Base-by-base conservation (phyloP, 2,797 vertebrate species). In the Mormyrops attenuatus region DNA sequence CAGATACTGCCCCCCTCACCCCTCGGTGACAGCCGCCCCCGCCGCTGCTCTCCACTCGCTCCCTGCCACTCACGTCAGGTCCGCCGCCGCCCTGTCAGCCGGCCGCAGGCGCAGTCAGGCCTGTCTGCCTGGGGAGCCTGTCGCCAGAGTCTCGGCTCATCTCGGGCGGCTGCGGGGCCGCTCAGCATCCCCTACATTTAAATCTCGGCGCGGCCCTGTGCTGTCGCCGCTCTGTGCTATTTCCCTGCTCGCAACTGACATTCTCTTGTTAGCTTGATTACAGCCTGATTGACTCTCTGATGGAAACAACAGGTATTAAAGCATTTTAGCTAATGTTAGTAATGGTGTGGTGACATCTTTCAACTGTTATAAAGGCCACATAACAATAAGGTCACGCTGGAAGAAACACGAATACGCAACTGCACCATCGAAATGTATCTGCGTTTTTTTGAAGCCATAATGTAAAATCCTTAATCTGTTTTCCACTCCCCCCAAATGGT, bases 401-500 rank as follows among this genome's bases (percentile, higher is more conserved):
- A 73, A 38, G 34, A 5, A 38, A 77, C 69, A 34, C 11, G 5
- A 77, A 4, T 5, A 34, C n/a, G 3, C 63, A 77, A 1, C 69
- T 38, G 30, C 5, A 47, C 38, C 11, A 44, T 80, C 38, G 1
- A 44, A 80, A 80, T 80, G 15, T 80, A 44, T 80, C 20, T 0
- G 7, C 38, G 5, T 52, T 85, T 52, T 84, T 85, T 50, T 85
- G n/a, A 85, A 47, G n/a, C 22, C 49, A 85, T 85, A 85, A 49
- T 49, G 30, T 82, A 55, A 73, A 22, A 44, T 52, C 6, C 52
- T 80, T 55, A 84, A 52, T 69, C 69, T 55, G 53, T 84, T 85
- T 41, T 50, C 47, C 92, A 88, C 34, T 87, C 73, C 85, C 57
- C 73, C 47, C 88, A 88, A 89, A 69, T 60, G 50, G 50, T 26